These are phyloP conservation scores for Drosophila truncata DNA, from an alignment of 1,140 invertebrate genomes.

Conservation along the genomic window DNA sequence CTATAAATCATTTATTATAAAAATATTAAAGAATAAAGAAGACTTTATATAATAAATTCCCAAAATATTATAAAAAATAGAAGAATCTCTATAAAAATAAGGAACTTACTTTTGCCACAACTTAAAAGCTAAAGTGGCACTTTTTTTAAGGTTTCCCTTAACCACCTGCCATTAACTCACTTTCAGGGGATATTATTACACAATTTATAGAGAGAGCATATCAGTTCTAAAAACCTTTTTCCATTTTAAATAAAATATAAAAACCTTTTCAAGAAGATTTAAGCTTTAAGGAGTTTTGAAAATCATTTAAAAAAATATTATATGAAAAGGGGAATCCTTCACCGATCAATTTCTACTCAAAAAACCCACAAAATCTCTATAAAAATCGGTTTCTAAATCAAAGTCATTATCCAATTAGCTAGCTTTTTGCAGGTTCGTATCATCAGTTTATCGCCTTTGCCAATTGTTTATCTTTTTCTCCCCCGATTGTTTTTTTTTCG, in stretches of 20 bases:
- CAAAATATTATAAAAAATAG: too few relatives aligned
- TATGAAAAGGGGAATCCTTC: too few relatives aligned
- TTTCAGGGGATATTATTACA: not conserved
- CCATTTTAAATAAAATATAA: not conserved
- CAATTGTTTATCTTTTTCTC: constrained; percentile 22
- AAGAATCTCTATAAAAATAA: not conserved
- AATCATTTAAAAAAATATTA: not conserved
- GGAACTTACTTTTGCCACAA: not conserved
- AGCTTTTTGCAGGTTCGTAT: constrained; percentile 20
- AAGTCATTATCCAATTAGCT: constrained; percentile 42
- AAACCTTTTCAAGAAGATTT: not conserved
- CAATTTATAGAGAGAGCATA: not conserved
- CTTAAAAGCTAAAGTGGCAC: not conserved
- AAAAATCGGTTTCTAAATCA: constrained; percentile 3
- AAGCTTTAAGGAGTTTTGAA: not conserved
- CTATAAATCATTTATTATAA: too few relatives aligned
- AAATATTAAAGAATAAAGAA: too few relatives aligned
- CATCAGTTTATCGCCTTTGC: constrained; percentile 49
- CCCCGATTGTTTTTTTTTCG: constrained; percentile 2
- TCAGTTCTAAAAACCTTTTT: accelerated
- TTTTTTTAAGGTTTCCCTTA: constrained; percentile 8
- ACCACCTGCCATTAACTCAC: not conserved
- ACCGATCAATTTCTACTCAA: too few relatives aligned
- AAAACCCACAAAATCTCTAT: constrained; percentile 4
- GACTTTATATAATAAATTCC: too few relatives aligned